Base-by-base conservation (phyloP, 37 sponge, comb jelly and placozoan species). In the Mnemiopsis leidyi region DNA sequence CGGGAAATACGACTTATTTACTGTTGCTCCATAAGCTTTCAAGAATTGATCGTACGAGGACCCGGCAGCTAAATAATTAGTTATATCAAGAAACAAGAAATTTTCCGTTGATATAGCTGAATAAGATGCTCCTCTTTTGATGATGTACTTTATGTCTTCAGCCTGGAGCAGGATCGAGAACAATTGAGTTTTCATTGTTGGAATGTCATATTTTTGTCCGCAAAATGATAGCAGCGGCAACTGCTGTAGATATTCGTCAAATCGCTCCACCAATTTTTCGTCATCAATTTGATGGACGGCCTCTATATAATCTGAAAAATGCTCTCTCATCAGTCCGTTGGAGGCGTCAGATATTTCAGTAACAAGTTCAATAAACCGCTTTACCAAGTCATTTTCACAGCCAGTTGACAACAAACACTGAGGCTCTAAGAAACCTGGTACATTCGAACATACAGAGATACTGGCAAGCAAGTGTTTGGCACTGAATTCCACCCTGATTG, bases 391-490 rank as follows among this genome's bases (percentile, higher is more conserved):
- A 7, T 73, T 73, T n/a, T 7, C 5, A 16, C 76, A 16, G 7
- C 28, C 76, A 25, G 16, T 28, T 26, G 76, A 73, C 24, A 73
- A 7, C 5, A 73, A 73, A n/a, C 76, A 73, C 24, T 73, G 5
- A 28, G 76, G 76, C 5, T 73, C 76, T 25, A 5, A 7, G 28
- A n/a, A 73, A 25, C 24, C 76, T 7, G 76, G 76, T 21, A 73
- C 76, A 73, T 73, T 73, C 16, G n/a, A n/a, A 73, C 76, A 73
- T 5, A 73, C 76, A 7, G 76, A 73, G 24, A 73, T 73, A n/a
- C 26, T 25, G 5, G 28, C 28, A 7, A 73, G 24, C 5, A 7
- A 5, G 76, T 73, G 76, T 73, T 25, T 73, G 28, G 5, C 7
- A 7, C 5, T 7, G 76, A 25, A 73, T 7, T 23, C 24, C 5